A percentile compares a stretch with the other conserved stretches of the same genome.
Conservation (phyloP, 2,113 vertebrate genomes). For the Aptenodytes patagonicus region DNA sequence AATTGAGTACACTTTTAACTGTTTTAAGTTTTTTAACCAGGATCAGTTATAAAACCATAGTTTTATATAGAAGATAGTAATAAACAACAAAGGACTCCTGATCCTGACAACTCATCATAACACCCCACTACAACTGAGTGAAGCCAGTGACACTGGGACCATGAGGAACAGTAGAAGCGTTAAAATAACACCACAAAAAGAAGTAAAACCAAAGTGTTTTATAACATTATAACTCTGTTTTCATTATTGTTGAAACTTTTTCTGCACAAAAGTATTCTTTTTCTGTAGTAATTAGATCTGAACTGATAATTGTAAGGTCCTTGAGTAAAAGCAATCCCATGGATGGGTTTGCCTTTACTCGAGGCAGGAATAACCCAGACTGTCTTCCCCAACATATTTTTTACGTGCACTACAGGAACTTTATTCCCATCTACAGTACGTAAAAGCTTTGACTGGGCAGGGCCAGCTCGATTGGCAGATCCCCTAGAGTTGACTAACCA, state of each 20-base stretch:
- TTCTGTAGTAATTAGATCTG: not conserved
- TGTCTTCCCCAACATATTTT: too few relatives aligned
- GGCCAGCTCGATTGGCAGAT: too few relatives aligned
- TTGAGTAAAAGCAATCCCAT: too few relatives aligned
- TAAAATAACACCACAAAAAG: not conserved
- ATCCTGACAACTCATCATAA: not conserved
- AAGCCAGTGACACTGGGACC: not conserved
- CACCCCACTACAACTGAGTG: rapidly evolving
- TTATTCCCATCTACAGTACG: too few relatives aligned
- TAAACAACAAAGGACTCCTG: not conserved
- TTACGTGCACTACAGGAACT: too few relatives aligned
- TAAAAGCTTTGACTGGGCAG: too few relatives aligned
- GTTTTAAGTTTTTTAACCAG: not conserved
- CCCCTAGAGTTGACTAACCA: too few relatives aligned
- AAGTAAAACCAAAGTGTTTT: not conserved
- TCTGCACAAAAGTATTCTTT: not conserved
- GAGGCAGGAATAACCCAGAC: too few relatives aligned
- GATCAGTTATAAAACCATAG: not conserved
- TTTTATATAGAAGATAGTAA: not conserved
- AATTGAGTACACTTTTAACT: not conserved
- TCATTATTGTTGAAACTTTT: not conserved
- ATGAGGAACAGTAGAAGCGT: not conserved
- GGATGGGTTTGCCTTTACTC: too few relatives aligned
- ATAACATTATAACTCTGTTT: not conserved
- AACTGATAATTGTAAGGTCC: not conserved